Evolutionary conservation across 2,113 vertebrate species (phyloP).

Genomic region (Phylloscopus whistleri): DNA sequence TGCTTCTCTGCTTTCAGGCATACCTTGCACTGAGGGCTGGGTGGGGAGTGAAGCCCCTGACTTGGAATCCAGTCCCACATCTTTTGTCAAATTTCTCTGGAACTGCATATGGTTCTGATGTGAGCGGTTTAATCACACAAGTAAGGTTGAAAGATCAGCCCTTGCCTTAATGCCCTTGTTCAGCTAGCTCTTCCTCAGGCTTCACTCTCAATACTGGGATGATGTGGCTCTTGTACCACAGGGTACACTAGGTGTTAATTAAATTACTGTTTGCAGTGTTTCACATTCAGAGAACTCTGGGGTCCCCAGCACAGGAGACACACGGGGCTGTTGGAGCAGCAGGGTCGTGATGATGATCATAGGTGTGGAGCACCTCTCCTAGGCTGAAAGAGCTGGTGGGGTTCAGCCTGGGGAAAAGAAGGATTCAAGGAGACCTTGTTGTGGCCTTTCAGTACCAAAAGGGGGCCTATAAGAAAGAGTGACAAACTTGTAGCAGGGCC

Average conservation of each 20-base stretch:
- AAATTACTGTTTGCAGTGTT: not conserved
- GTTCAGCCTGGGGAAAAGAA: not conserved
- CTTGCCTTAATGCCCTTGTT: not conserved
- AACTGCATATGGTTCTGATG: not conserved
- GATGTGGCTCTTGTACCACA: accelerated
- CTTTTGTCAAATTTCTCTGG: not conserved
- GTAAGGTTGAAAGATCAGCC: not conserved
- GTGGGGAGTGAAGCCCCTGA: not conserved
- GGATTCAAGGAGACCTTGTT: not conserved
- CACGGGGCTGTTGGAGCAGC: not conserved
- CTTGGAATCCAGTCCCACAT: not conserved
- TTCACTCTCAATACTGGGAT: not conserved
- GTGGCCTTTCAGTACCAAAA: not conserved
- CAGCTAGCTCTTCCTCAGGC: not conserved
- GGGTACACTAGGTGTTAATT: not conserved
- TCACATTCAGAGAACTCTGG: not conserved
- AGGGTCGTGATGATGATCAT: not conserved
- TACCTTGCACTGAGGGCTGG: not conserved
- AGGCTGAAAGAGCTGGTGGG: not conserved
- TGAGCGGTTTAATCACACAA: not conserved
- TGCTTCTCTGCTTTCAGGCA: not conserved
- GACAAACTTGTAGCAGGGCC: not conserved
- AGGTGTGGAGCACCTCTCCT: not conserved
- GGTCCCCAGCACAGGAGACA: not conserved
- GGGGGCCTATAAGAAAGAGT: not conserved